Conservation (phyloP, 2,888 invertebrate species). For the Elgonia sp. region DNA sequence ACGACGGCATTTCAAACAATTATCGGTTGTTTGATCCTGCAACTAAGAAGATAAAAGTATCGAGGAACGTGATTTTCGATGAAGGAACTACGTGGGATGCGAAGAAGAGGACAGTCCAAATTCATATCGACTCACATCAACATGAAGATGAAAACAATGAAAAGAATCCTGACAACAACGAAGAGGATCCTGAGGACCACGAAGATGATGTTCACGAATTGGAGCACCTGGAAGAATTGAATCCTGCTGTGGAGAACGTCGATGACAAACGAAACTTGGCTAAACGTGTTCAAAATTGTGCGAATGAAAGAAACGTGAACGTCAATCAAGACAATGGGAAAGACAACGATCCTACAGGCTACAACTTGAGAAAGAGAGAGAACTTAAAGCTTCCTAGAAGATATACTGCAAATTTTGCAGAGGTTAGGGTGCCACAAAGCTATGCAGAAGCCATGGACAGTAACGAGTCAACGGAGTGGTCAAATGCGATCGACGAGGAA, state of each 20-base stretch:
- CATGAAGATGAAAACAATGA: background rate
- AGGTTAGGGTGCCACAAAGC: constrained; percentile 5
- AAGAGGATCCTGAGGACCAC: background rate
- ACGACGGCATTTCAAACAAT: constrained; percentile 57
- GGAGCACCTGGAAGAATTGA: background rate
- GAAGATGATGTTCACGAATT: background rate
- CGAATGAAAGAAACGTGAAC: no score
- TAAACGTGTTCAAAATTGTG: no score
- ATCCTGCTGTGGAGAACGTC: no score
- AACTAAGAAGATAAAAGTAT: constrained; percentile 39
- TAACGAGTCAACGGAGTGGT: constrained; percentile 25
- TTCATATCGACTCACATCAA: no score
- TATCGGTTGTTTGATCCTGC: constrained; percentile 55
- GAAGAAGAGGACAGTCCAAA: constrained; percentile 4
- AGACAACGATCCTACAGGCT: background rate
- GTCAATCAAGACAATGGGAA: no score
- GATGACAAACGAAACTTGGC: no score
- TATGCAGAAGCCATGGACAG: constrained; percentile 46
- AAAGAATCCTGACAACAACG: background rate
- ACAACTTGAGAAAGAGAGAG: background rate
- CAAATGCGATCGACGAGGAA: constrained; percentile 48
- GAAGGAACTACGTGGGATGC: constrained; percentile 9
- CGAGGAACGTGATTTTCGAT: constrained; percentile 22
- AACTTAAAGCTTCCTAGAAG: background rate
- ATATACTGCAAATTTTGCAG: constrained; percentile 21